phyloP scores from a whole-genome alignment of 1,140 invertebrate genomes.

The Stenopsyche tienmushanensis region DNA sequence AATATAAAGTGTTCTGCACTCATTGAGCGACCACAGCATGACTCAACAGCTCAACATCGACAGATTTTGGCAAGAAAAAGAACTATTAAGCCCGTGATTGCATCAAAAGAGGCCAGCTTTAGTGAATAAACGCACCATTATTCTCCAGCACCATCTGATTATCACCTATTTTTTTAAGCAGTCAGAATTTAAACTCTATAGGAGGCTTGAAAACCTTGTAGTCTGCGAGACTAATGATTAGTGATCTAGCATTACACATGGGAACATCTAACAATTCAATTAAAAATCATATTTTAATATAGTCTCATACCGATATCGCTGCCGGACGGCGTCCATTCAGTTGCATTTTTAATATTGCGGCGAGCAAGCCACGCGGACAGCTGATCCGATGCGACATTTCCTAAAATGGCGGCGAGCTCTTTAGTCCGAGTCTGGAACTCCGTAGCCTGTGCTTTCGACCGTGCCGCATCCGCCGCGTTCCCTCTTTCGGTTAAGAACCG shows the following conservation, averaged over 20 bases:
- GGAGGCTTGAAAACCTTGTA: too few species aligned
- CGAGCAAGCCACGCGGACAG: conserved; percentile 26
- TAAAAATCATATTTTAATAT: background rate
- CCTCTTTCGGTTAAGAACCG: conserved; percentile 38
- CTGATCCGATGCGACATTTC: conserved; percentile 16
- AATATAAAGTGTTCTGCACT: too few species aligned
- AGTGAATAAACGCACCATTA: too few species aligned
- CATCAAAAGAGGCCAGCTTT: too few species aligned
- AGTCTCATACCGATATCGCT: conserved; percentile 19
- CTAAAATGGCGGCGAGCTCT: conserved; percentile 33
- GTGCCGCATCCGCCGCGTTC: conserved; percentile 30
- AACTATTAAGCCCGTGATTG: too few species aligned
- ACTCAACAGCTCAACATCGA: too few species aligned
- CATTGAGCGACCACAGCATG: too few species aligned
- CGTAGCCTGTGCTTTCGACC: conserved; percentile 29
- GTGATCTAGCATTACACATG: too few species aligned
- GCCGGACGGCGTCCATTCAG: conserved; percentile 28
- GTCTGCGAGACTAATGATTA: too few species aligned
- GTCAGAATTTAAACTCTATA: background rate
- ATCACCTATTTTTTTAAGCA: background rate
- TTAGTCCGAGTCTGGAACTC: conserved; percentile 27
- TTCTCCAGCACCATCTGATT: too few species aligned
- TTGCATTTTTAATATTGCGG: conserved; percentile 29
- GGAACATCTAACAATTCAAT: too few species aligned
- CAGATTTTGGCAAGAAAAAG: too few species aligned